A percentile compares a stretch with the other conserved stretches of the same genome.
Evolutionary conservation across 2,888 invertebrate species (phyloP).

Genomic region (Vanessa cardui): DNA sequence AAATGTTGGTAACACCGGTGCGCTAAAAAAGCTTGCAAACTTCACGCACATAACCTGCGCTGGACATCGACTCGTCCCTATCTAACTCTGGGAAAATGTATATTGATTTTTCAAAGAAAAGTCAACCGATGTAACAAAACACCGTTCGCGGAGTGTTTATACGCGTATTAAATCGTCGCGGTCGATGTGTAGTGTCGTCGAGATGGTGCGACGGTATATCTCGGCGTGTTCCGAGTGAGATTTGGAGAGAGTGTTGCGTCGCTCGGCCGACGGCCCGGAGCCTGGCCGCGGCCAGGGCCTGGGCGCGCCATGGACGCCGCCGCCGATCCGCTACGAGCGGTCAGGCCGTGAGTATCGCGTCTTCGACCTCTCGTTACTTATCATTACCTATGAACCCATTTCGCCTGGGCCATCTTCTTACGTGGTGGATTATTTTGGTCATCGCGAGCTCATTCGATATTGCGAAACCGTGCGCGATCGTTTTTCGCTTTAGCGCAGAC

Average conservation of each 20-base stretch:
- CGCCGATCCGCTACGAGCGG: constrained; percentile 78
- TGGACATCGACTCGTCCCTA: constrained; percentile 84
- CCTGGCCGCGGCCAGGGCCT: constrained; percentile 80
- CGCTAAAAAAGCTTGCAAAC: constrained; percentile 84
- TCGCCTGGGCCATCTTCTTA: constrained; percentile 57
- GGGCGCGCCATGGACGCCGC: constrained; percentile 81
- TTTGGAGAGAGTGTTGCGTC: constrained; percentile 79
- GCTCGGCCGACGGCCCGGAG: constrained; percentile 78
- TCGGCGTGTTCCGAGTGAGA: constrained; percentile 79
- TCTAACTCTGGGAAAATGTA: constrained; percentile 83
- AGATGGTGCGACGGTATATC: constrained; percentile 80
- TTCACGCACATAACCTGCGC: constrained; percentile 84
- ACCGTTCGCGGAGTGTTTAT: constrained; percentile 82
- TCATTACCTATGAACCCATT: constrained; percentile 51
- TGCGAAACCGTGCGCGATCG: constrained; percentile 78
- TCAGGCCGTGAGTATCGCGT: constrained; percentile 80
- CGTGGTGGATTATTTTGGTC: constrained; percentile 76
- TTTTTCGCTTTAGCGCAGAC: constrained; percentile 67
- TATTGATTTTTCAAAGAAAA: constrained; percentile 84
- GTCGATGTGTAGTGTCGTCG: constrained; percentile 79
- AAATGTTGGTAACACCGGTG: constrained; percentile 84
- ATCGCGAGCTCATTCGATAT: constrained; percentile 70
- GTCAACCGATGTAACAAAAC: constrained; percentile 83
- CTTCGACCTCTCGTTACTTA: constrained; percentile 45
- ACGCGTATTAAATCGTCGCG: constrained; percentile 75